phyloP scores from a whole-genome alignment of 2,113 vertebrate species.

The Oenanthe melanoleuca region DNA sequence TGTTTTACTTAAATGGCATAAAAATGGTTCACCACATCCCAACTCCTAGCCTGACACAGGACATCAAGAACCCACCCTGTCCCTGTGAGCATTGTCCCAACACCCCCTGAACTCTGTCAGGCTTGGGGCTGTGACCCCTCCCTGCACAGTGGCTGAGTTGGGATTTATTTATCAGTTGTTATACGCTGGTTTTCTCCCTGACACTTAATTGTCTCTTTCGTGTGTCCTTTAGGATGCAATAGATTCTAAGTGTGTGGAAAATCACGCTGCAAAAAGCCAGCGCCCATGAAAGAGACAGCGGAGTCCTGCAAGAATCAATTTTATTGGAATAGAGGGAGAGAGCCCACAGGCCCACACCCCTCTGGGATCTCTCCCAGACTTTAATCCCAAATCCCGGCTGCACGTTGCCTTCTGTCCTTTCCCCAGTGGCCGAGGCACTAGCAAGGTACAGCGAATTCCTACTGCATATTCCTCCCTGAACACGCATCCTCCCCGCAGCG shows the following conservation, averaged over 20 bases:
- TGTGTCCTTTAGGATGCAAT: not conserved
- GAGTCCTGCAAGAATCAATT: not conserved
- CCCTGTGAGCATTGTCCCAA: not conserved
- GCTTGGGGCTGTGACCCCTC: not conserved
- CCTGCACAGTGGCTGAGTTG: rapidly evolving
- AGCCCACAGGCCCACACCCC: too few species aligned
- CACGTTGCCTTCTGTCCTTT: too few species aligned
- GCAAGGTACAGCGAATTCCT: not conserved
- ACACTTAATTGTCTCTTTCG: too few species aligned
- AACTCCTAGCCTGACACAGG: too few species aligned
- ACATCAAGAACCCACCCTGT: not conserved
- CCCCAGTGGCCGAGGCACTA: rapidly evolving
- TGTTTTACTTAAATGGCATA: not conserved
- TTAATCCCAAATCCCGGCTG: rapidly evolving
- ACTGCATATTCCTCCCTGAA: not conserved
- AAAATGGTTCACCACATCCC: rapidly evolving
- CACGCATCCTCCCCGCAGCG: rapidly evolving
- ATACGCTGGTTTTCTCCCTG: not conserved
- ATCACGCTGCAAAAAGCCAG: too few species aligned
- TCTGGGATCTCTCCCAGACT: not conserved
- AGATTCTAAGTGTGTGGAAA: rapidly evolving
- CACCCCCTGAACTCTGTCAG: not conserved
- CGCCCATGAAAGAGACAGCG: rapidly evolving
- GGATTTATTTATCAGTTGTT: not conserved
- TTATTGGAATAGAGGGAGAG: not conserved